phyloP scores from a whole-genome alignment of 2,797 vertebrate species.

The Valencia hispanica region DNA sequence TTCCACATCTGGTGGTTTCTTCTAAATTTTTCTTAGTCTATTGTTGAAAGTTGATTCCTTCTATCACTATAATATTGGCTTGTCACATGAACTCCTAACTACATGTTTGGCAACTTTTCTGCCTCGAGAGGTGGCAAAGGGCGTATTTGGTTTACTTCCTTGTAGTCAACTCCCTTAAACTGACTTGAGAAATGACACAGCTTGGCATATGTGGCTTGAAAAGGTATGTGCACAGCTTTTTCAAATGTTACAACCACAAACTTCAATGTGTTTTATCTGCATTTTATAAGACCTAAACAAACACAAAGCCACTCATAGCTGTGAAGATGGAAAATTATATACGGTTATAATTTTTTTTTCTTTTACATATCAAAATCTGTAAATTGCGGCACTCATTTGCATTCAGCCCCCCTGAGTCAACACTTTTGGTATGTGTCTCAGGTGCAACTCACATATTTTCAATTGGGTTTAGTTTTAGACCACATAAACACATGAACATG shows the following conservation, averaged over 20 bases:
- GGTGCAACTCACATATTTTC: no score
- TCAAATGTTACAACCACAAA: not conserved
- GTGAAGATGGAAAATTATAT: not conserved
- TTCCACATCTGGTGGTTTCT: slow-evolving; percentile 35
- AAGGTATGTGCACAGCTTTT: not conserved
- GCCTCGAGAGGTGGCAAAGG: not conserved
- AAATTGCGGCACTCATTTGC: not conserved
- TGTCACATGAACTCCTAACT: slow-evolving; percentile 33
- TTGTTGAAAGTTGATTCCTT: slow-evolving; percentile 3
- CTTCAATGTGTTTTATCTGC: not conserved
- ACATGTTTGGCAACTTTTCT: slow-evolving; percentile 5
- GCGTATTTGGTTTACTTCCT: slow-evolving; percentile 2
- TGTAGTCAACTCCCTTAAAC: slow-evolving; percentile 34
- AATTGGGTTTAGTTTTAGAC: not conserved
- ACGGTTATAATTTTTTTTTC: not conserved
- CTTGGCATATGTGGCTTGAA: slow-evolving; percentile 27
- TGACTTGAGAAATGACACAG: slow-evolving; percentile 38
- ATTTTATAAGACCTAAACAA: not conserved
- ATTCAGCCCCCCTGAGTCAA: no score
- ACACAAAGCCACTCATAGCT: not conserved
- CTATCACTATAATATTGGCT: not conserved
- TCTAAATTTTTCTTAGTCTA: slow-evolving; percentile 15
- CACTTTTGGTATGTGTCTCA: no score
- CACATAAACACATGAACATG: no score
- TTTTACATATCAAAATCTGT: not conserved